phyloP scores from a whole-genome alignment of 35 echinoderm and acorn worm species.

The Nesometra sesokonis region DNA sequence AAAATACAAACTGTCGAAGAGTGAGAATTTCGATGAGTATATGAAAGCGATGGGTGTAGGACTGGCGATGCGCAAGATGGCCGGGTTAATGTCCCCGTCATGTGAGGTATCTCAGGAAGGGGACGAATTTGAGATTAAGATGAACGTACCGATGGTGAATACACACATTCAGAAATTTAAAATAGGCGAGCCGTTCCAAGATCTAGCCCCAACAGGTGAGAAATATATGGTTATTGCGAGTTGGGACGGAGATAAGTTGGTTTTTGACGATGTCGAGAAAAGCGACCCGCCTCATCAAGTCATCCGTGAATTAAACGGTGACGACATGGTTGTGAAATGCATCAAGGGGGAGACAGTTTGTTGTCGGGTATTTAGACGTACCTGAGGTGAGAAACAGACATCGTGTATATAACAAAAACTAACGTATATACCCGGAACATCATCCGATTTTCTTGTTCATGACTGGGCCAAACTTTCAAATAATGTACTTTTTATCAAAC shows the following conservation, averaged over 20 bases:
- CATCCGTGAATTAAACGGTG: background rate
- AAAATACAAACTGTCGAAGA: background rate
- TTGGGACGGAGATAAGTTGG: background rate
- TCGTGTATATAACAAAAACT: too few species aligned
- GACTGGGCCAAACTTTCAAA: too few species aligned
- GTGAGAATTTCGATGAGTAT: slow-evolving; percentile 15
- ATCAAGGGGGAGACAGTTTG: background rate
- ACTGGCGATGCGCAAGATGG: background rate
- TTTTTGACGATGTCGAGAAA: background rate
- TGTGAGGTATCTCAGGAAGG: slow-evolving; percentile 8
- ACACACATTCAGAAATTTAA: slow-evolving; percentile 7
- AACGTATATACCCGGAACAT: too few species aligned
- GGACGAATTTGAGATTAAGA: slow-evolving; percentile 1
- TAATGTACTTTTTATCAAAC: too few species aligned
- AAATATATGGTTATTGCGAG: background rate
- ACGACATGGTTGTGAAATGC: slow-evolving; percentile 2
- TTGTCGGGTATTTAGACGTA: slow-evolving; percentile 2
- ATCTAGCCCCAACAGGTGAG: background rate
- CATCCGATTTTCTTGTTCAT: too few species aligned
- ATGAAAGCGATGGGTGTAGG: slow-evolving; percentile 17
- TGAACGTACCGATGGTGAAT: background rate
- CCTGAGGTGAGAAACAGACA: background rate
- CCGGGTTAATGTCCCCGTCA: background rate
- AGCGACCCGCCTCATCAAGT: background rate
- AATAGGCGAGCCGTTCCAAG: slow-evolving; percentile 14